A percentile compares a stretch with the other conserved stretches of the same genome.
phyloP scores from a whole-genome alignment of 2,113 vertebrate genomes.

The Sinocyclocheilus rhinocerous region DNA sequence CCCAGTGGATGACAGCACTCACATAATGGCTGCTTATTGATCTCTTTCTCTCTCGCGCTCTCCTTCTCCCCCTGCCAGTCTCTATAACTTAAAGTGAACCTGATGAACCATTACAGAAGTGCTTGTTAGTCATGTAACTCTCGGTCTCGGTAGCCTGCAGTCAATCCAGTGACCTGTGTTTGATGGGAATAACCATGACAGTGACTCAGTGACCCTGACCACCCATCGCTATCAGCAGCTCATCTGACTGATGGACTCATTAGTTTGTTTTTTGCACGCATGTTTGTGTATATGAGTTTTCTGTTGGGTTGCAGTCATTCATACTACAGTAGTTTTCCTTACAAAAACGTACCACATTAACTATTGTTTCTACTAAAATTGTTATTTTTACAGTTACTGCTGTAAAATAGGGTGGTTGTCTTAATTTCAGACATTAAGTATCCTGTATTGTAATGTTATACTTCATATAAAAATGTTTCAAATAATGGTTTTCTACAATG shows the following conservation, averaged over 20 bases:
- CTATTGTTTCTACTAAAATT: background rate
- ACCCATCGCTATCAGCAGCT: background rate
- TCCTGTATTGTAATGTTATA: background rate
- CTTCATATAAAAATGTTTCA: background rate
- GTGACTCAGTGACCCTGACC: conserved; percentile 26
- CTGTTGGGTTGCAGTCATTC: background rate
- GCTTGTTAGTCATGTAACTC: conserved; percentile 41
- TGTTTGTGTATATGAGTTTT: background rate
- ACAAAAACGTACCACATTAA: background rate
- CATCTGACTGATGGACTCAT: background rate
- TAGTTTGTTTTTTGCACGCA: background rate
- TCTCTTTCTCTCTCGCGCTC: background rate
- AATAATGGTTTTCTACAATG: background rate
- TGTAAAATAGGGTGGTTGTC: background rate
- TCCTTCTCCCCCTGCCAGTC: conserved; percentile 33
- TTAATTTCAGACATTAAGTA: background rate
- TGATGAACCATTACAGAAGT: background rate
- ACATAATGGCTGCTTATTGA: conserved; percentile 56
- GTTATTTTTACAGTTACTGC: background rate
- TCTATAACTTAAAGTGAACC: conserved; percentile 21
- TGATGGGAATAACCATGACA: conserved; percentile 14
- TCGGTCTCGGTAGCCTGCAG: background rate
- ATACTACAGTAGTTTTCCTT: background rate
- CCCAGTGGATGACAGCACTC: conserved; percentile 39
- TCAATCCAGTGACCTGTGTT: conserved; percentile 10